Conservation (phyloP, 2,888 invertebrate species). For the Caradrina clavipalpis region DNA sequence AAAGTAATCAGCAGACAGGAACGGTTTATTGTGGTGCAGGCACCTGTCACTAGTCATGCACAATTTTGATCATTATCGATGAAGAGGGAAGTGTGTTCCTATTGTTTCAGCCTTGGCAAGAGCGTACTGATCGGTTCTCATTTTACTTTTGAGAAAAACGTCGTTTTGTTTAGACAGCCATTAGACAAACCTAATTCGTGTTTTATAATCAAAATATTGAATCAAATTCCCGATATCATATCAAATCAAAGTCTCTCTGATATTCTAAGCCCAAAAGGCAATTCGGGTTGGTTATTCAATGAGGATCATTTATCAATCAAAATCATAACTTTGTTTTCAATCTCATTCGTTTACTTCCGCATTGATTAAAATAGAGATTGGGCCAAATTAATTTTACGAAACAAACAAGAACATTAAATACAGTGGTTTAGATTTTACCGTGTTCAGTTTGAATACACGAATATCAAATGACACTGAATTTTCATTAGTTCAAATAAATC, state of each 20-base stretch:
- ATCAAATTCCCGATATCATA: slow-evolving; percentile 1
- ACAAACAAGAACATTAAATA: slow-evolving; percentile 35
- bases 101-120: slow-evolving; percentile 24
- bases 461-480: slow-evolving; percentile 19
- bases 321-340: slow-evolving; percentile 52
- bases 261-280: slow-evolving; percentile 10
- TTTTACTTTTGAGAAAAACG: not conserved
- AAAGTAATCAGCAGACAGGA: slow-evolving; percentile 55
- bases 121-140: not conserved
- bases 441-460: slow-evolving; percentile 7
- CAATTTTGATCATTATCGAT: slow-evolving; percentile 53
- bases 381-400: slow-evolving; percentile 30
- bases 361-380: slow-evolving; percentile 37
- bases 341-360: slow-evolving; percentile 42
- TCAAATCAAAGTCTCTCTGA: not conserved
- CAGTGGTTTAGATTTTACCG: slow-evolving; percentile 29
- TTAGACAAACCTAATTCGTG: not conserved
- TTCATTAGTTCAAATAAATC: slow-evolving; percentile 21
- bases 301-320: slow-evolving; percentile 47
- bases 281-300: slow-evolving; percentile 11
- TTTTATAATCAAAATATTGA: slow-evolving; percentile 2
- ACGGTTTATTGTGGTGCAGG: slow-evolving; percentile 53
- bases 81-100: slow-evolving; percentile 27
- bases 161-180: not conserved
- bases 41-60: slow-evolving; percentile 55